Conservation (phyloP, 2,888 invertebrate species). For the Archips xylosteana region DNA sequence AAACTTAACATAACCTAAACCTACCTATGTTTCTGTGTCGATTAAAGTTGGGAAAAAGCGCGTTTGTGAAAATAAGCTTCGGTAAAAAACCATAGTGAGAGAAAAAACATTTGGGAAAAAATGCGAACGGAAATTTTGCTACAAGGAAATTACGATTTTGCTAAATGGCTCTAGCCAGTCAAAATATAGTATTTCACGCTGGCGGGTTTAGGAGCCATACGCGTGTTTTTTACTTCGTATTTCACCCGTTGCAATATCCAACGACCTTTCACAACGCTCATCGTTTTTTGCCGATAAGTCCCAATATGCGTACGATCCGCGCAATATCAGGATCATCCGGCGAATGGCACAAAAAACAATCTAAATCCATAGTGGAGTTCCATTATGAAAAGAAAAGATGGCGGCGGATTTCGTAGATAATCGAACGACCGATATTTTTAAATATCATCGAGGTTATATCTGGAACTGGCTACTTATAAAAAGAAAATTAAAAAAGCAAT, state of each 20-base stretch:
- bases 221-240: neutral
- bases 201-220: neutral
- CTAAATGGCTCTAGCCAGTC: no score
- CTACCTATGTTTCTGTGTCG: no score
- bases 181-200: neutral
- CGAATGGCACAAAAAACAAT: conserved; percentile 8
- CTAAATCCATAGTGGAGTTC: conserved; percentile 7
- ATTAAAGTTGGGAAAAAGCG: no score
- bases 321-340: conserved; percentile 11
- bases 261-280: conserved; percentile 15
- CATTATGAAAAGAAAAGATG: neutral
- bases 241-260: conserved; percentile 21
- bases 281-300: conserved; percentile 22
- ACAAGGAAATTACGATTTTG: no score
- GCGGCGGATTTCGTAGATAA: neutral
- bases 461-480: no score
- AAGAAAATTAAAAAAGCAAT: no score
- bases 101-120: no score
- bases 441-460: neutral
- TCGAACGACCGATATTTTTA: neutral
- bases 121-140: no score
- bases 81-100: no score
- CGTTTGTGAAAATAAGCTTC: no score
- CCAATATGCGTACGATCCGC: conserved; percentile 15
- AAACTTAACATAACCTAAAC: no score